phyloP scores from a whole-genome alignment of 2,113 vertebrate genomes.

The Dicaeum eximium region DNA sequence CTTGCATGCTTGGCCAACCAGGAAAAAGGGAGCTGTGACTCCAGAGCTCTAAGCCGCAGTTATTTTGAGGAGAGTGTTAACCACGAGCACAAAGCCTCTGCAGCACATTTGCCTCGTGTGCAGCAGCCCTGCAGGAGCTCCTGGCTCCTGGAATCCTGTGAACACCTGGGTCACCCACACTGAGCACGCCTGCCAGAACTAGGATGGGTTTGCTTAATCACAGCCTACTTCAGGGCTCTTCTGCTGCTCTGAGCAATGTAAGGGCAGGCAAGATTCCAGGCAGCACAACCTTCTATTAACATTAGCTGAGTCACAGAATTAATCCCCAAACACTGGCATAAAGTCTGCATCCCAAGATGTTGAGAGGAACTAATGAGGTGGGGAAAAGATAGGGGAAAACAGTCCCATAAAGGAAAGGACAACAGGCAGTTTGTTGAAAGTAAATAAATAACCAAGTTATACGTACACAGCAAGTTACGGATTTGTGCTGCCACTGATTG shows the following conservation, averaged over 20 bases:
- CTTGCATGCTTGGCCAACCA: not conserved
- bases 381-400: not conserved
- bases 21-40: not conserved
- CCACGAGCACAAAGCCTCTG: not conserved
- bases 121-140: not conserved
- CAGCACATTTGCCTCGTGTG: accelerated
- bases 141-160: not conserved
- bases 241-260: not conserved
- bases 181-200: not conserved
- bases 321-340: not conserved
- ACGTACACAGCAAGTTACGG: not conserved
- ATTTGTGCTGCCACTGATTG: not conserved
- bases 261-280: not conserved
- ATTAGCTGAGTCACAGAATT: not conserved
- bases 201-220: not conserved
- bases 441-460: not conserved
- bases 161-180: not conserved
- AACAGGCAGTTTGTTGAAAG: not conserved
- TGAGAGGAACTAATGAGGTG: not conserved
- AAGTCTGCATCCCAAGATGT: not conserved
- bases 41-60: not conserved
- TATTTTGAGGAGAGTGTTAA: not conserved
- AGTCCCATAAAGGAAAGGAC: not conserved
- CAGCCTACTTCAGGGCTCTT: not conserved
- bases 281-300: not conserved